Evolutionary conservation across 2,888 invertebrate species (phyloP), one percentile per base, ranked within the genome.

Genomic region (Craniophora ligustri): DNA sequence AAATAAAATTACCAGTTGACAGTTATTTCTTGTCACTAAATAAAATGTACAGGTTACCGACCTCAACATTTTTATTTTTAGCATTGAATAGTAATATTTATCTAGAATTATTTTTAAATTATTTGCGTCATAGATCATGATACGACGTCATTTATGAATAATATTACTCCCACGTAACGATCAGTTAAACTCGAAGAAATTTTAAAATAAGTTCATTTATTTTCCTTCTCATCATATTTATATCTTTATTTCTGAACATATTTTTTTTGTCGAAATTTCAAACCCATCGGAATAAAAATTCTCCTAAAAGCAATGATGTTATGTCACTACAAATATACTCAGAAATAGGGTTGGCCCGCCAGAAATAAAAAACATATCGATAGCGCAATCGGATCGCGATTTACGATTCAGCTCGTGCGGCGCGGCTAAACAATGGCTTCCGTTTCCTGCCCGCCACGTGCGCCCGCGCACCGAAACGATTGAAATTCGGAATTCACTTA

Each of bases 381-480:
- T 75, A 75, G 64, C 70, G 79, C 78, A 66, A 60, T 61, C 61
- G 74, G 78, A 74, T 68, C 67, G 71, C 81, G 82, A 83, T 87
- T 87, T 82, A 84, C 83, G 85, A 88, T 85, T 86, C 85, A 67
- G 70, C 75, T 74, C 74, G 78, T 79, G 81, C 69, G 63, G 63
- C 56, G 67, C 68, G 68, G 72, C 78, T 76, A 84, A 87, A 88
- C 88, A 88, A 86, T 83, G 82, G 76, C 84, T 88, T 92, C 92
- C 92, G 91, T 86, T 92, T 92, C 92, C 92, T 82, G 83, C 78
- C 56, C 67, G 76, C 78, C 84, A 86, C 86, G 88, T 88, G 88
- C 85, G 82, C 65, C 44, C 47, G 61, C 73, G 73, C 76, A 70
- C 54, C 62, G 60, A 62, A 60, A 42, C 67, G 50, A 51, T 58